Evolutionary conservation across 2,888 invertebrate genomes (phyloP).

Genomic region (Scelioninae gen. 2): DNA sequence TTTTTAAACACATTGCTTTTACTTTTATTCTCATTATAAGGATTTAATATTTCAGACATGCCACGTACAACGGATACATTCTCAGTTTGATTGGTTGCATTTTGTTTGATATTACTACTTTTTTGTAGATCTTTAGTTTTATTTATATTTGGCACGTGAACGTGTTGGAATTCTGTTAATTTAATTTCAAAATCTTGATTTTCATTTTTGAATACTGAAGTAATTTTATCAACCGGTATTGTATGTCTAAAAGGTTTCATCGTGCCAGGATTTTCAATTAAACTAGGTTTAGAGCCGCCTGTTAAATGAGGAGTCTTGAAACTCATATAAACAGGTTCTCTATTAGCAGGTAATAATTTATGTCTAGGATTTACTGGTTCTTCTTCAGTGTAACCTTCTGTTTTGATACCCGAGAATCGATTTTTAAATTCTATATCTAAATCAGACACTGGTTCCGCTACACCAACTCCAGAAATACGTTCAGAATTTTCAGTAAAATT

Average conservation of each 20-base stretch:
- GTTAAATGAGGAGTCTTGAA: constrained; percentile 72
- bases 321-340: constrained; percentile 70
- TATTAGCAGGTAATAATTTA: constrained; percentile 62
- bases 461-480: constrained; percentile 69
- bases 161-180: neutral
- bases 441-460: constrained; percentile 73
- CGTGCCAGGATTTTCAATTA: constrained; percentile 70
- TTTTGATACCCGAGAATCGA: constrained; percentile 65
- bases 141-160: neutral
- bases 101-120: no score
- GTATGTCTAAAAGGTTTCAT: constrained; percentile 73
- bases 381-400: constrained; percentile 54
- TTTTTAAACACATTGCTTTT: constrained; percentile 37
- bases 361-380: constrained; percentile 37
- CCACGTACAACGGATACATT: constrained; percentile 43
- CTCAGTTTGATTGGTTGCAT: no score
- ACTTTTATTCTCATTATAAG: constrained; percentile 30
- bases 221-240: constrained; percentile 73
- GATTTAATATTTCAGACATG: constrained; percentile 32
- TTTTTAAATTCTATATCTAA: constrained; percentile 69
- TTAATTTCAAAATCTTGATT: neutral
- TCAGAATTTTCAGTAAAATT: constrained; percentile 34
- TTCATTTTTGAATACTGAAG: constrained; percentile 60
- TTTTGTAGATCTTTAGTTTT: constrained; percentile 5
- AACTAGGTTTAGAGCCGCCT: constrained; percentile 67